phyloP scores from a whole-genome alignment of 1,140 invertebrate genomes.

The Panonychus citri region DNA sequence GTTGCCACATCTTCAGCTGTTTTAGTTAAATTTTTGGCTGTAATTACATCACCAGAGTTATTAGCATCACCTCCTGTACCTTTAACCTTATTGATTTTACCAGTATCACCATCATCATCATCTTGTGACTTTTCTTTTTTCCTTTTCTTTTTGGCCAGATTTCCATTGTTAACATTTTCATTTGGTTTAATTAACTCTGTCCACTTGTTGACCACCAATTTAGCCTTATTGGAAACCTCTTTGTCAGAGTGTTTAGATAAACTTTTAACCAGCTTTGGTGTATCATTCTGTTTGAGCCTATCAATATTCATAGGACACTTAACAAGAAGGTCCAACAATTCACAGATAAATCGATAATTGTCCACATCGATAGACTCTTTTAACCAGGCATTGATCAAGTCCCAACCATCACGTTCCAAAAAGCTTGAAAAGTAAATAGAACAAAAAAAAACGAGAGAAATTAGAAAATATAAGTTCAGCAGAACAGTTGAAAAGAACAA shows the following conservation, averaged over 20 bases:
- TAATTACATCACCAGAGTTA: too few species aligned
- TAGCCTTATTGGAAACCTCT: constrained; percentile 8
- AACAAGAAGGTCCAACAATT: constrained; percentile 55
- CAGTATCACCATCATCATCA: neutral
- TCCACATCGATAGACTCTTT: constrained; percentile 31
- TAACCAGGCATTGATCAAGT: constrained; percentile 60
- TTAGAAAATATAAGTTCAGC: constrained; percentile 18
- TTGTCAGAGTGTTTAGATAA: constrained; percentile 5
- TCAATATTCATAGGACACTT: constrained; percentile 67
- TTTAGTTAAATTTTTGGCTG: too few species aligned
- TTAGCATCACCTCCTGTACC: neutral
- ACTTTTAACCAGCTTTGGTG: constrained; percentile 62
- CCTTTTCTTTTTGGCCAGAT: constrained; percentile 2
- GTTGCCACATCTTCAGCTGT: too few species aligned
- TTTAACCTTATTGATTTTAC: neutral
- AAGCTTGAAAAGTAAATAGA: constrained; percentile 31
- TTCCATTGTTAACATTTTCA: neutral
- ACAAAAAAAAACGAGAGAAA: constrained; percentile 3
- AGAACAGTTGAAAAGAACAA: neutral
- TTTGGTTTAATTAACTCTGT: constrained; percentile 2
- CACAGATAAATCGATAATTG: constrained; percentile 59
- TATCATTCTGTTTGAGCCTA: constrained; percentile 63
- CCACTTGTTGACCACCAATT: constrained; percentile 10
- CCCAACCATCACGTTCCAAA: constrained; percentile 71
- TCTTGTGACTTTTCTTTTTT: constrained; percentile 3